Evolutionary conservation across 2,113 vertebrate genomes (phyloP).

Genomic region (Ophiodon elongatus): DNA sequence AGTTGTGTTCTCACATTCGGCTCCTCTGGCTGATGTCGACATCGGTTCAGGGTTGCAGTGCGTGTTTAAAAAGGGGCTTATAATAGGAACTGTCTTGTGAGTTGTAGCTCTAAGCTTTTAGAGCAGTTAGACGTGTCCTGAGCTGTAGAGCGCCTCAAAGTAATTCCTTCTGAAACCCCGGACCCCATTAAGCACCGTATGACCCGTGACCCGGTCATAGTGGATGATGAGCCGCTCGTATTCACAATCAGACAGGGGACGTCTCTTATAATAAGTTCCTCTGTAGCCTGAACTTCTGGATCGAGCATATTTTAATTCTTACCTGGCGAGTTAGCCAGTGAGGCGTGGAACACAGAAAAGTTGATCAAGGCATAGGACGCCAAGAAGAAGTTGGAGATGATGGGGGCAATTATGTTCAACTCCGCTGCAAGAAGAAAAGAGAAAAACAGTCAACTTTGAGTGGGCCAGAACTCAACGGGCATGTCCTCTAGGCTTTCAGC

Average conservation of each 20-base stretch:
- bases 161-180: slow-evolving; percentile 25
- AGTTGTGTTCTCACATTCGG: background rate
- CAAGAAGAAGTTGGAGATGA: slow-evolving; percentile 99
- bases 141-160: background rate
- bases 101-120: slow-evolving; percentile 12
- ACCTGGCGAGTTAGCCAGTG: slow-evolving; percentile 99
- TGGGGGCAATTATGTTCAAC: slow-evolving; percentile 96
- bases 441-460: background rate
- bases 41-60: background rate
- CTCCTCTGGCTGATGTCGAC: background rate
- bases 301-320: slow-evolving; percentile 46
- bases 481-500: background rate
- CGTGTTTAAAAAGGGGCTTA: background rate
- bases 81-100: slow-evolving; percentile 14
- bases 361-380: slow-evolving; percentile 99
- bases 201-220: slow-evolving; percentile 1
- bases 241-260: background rate
- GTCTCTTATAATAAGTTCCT: background rate
- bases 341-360: slow-evolving; percentile 98
- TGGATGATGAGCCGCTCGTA: background rate
- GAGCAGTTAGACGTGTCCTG: slow-evolving; percentile 4
- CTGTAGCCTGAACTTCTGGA: background rate
- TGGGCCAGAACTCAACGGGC: background rate
- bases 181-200: slow-evolving; percentile 11
- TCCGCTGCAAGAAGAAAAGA: slow-evolving; percentile 85